Evolutionary conservation across 2,888 invertebrate genomes (phyloP).

Genomic region (Phlogophora meticulosa): DNA sequence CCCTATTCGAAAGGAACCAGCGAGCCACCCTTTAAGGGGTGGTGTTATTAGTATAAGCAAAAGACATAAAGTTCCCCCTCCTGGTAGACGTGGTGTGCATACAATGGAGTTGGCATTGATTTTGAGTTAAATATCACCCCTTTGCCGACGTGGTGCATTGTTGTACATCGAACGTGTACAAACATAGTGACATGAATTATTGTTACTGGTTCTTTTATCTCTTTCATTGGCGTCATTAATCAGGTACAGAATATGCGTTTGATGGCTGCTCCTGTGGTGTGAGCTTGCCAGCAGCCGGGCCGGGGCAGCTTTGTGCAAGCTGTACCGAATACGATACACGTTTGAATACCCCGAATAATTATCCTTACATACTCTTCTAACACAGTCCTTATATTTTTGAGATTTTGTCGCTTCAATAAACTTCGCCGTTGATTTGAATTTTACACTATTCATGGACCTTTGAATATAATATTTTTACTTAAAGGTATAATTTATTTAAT

Average conservation of each 20-base stretch:
- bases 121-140: constrained; percentile 89
- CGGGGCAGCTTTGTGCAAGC: constrained; percentile 34
- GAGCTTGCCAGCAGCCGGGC: constrained; percentile 39
- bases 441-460: constrained; percentile 4
- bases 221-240: constrained; percentile 78
- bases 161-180: constrained; percentile 77
- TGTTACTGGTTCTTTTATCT: constrained; percentile 83
- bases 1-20: constrained; percentile 83
- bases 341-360: constrained; percentile 2
- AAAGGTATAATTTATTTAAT: constrained; percentile 31
- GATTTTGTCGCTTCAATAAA: background rate
- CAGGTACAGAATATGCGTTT: constrained; percentile 68
- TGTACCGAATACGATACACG: constrained; percentile 1
- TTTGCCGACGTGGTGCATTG: constrained; percentile 76
- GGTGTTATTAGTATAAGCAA: constrained; percentile 89
- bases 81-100: constrained; percentile 85
- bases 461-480: background rate
- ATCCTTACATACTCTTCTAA: background rate
- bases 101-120: constrained; percentile 89
- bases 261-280: constrained; percentile 57
- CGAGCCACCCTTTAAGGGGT: constrained; percentile 86
- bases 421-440: background rate
- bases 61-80: constrained; percentile 86
- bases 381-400: background rate
- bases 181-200: constrained; percentile 86